These are phyloP conservation scores for Allacma fusca DNA, from an alignment of 2,888 invertebrate species.

Conservation along the genomic window DNA sequence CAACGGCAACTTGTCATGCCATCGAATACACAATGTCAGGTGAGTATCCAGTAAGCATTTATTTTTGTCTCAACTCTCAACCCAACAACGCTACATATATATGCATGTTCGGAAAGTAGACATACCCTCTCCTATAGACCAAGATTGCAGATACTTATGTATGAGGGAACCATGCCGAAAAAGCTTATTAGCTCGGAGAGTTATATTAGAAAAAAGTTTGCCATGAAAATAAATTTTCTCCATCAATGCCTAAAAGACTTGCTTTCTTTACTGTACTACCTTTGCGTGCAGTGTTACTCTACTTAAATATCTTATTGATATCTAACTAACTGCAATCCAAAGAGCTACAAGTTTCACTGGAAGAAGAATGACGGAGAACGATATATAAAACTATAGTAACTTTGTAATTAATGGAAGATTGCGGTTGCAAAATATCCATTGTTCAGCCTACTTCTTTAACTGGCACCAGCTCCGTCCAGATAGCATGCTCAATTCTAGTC, in stretches of 20 bases:
- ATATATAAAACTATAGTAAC: not conserved
- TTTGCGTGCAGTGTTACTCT: not conserved
- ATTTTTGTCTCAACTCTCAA: not conserved
- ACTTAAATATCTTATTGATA: constrained; percentile 5
- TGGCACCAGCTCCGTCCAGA: no score
- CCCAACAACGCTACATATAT: no score
- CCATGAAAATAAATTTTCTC: not conserved
- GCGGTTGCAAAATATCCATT: not conserved
- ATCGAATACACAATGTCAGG: not conserved
- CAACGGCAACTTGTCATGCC: constrained; percentile 5
- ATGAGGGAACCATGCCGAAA: no score
- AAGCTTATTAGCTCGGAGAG: no score
- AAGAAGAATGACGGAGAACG: not conserved
- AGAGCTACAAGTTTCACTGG: constrained; percentile 1
- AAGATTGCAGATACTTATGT: no score
- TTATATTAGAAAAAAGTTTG: not conserved
- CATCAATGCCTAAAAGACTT: constrained; percentile 10
- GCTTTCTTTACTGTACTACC: not conserved
- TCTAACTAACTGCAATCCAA: not conserved
- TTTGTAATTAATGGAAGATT: not conserved
- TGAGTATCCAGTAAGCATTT: not conserved
- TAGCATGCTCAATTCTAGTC: no score
- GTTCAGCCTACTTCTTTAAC: no score
- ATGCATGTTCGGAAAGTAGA: no score
- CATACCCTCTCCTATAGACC: no score